Evolutionary conservation across 2,888 invertebrate genomes (phyloP).

Genomic region (Xestia rhomboidea): DNA sequence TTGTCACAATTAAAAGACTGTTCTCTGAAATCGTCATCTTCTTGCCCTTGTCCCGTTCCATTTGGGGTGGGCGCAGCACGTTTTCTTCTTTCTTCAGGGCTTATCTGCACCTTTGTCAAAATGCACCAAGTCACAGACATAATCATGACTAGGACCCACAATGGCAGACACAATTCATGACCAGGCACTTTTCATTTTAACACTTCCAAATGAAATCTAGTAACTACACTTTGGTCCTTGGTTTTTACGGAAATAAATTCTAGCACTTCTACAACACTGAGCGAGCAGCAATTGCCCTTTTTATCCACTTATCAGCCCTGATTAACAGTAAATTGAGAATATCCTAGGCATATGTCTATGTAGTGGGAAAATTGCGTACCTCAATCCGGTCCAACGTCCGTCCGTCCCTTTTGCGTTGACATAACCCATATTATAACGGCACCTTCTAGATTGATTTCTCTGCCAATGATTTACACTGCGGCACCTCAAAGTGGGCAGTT

Average conservation of each 20-base stretch:
- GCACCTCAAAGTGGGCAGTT: slow-evolving; percentile 53
- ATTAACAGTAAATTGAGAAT: slow-evolving; percentile 81
- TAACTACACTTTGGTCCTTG: neutral
- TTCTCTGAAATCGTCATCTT: too few species aligned
- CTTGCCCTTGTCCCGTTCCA: too few species aligned
- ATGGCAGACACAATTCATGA: neutral
- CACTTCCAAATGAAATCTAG: neutral
- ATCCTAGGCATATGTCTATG: slow-evolving; percentile 68
- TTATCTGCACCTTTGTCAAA: neutral
- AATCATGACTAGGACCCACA: neutral
- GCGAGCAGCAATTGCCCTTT: slow-evolving; percentile 22
- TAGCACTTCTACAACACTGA: neutral
- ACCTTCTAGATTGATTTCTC: slow-evolving; percentile 75
- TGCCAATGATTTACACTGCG: slow-evolving; percentile 68
- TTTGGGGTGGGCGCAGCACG: too few species aligned
- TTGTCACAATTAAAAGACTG: neutral
- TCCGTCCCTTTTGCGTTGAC: slow-evolving; percentile 82
- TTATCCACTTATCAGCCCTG: slow-evolving; percentile 59
- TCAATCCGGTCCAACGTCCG: slow-evolving; percentile 73
- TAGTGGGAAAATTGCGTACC: slow-evolving; percentile 72
- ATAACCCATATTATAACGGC: slow-evolving; percentile 85
- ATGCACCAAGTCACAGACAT: neutral
- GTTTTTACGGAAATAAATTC: neutral
- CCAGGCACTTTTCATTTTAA: neutral
- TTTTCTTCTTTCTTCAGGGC: too few species aligned